Conservation (phyloP, 1,140 invertebrate genomes). For the Phymorhynchus buccinoides region DNA sequence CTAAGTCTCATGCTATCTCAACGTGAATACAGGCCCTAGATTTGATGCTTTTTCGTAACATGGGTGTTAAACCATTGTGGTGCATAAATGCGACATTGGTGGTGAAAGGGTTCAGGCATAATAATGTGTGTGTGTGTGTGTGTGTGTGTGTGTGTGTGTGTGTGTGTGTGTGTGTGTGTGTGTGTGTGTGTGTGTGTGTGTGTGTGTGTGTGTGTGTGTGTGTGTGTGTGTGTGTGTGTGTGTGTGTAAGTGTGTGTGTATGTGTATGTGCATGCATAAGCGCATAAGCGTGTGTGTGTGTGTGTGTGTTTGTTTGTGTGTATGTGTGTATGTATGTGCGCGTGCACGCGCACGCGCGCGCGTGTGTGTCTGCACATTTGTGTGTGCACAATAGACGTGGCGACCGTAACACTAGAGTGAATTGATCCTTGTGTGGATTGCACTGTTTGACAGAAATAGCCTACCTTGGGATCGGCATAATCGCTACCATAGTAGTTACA, state of each 20-base stretch:
- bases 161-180: conserved; percentile 12
- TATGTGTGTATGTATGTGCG: conserved; percentile 14
- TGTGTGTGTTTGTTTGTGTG: not conserved
- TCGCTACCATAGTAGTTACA: too few relatives aligned
- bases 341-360: conserved; percentile 1
- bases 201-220: not conserved
- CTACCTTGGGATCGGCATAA: too few relatives aligned
- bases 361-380: conserved; percentile 6
- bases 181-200: not conserved
- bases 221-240: conserved; percentile 11
- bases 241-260: not conserved
- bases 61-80: too few relatives aligned
- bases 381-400: too few relatives aligned
- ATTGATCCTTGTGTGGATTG: too few relatives aligned
- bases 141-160: not conserved
- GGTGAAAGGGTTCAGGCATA: too few relatives aligned
- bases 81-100: too few relatives aligned
- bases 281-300: not conserved
- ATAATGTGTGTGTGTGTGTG: conserved; percentile 12
- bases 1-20: too few relatives aligned
- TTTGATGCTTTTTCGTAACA: too few relatives aligned
- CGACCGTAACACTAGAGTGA: too few relatives aligned
- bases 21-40: too few relatives aligned
- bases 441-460: too few relatives aligned
- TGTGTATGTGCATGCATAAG: not conserved